Base-by-base conservation (phyloP, 2,797 vertebrate genomes). In the Rhynchotus rufescens region DNA sequence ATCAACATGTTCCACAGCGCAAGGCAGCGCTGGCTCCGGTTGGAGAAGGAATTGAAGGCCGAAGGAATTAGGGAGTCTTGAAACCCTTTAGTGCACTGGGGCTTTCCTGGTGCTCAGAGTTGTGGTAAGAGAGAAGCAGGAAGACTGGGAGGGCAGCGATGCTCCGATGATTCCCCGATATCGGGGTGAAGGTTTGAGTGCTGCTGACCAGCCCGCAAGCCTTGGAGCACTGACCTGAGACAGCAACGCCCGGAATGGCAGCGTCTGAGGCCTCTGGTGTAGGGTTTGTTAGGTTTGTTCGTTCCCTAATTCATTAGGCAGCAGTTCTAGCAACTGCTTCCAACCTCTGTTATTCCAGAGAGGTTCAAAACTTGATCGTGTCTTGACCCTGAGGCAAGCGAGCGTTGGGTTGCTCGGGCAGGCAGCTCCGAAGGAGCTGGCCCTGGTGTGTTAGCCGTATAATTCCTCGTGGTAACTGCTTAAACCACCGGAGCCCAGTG, bases 301-400 rank as follows among this genome's bases (percentile, higher is more conserved):
- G 30, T 36, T 12, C 25, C 3, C 0, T 36, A 20, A 20, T 38
- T 51, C 40, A 51, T 71, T 25, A 66, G 56, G 23, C 17, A 62
- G 17, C 19, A 17, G 21, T 52, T 66, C 25, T 25, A n/a, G 71
- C 25, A 72, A 45, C 59, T 19, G 5, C 5, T 2, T 30, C 34
- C 22, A 38, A 7, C 61, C 22, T 5, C 32, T 51, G 34, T 45
- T 30, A 38, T 45, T 51, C 7, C 17, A 51, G 67, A 56, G 54
- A 34, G 22, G 21, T 78, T 67, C 20, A 60, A 23, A 72, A 23
- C n/a, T 42, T 3, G 0, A 40, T 65, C 0, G 0, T 65, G 34
- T 44, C 36, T 68, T 49, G 51, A 71, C 15, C 34, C 8, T 19
- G 45, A 60, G 38, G 38, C 17, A 47, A 26, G 12, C 0, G 0